Base-by-base conservation (phyloP, 2,888 invertebrate species). In the Coelopa pilipes region DNA sequence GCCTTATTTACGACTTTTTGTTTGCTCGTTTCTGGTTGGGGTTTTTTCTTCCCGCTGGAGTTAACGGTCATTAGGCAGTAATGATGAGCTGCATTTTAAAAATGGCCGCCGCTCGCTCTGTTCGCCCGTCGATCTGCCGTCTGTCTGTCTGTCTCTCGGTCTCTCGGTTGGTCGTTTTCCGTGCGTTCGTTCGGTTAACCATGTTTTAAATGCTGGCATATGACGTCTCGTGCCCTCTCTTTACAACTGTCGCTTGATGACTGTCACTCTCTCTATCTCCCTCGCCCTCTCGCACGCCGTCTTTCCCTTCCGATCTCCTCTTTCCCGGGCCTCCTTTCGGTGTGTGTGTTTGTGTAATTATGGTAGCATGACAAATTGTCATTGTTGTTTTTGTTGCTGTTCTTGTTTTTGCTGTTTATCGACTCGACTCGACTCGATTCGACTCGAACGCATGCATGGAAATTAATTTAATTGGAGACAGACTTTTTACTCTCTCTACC, bases 211-310 rank as follows among this genome's bases (percentile, higher is more conserved):
- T 68, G 73, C 17, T 34, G 21, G 50, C 49, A 34, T 63, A 47
- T 73, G 68, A 63, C 59, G 45, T 15, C 49, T 66, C 10, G 47
- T 72, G 34, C 24, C 19, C 24, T n/a, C 49, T 70, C 79, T 82
- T 82, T 82, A 82, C 76, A 79, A 80, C 79, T 78, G 79, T 70
- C 80, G 75, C 77, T 19, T 69, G 50, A 59, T 69, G 21, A 46
- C 59, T 57, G 45, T 57, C 69, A 50, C n/a, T 50, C 66, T n/a
- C 34, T 46, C n/a, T 7, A 46, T 17, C 17, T 17, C 47, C 46
- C 63, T 63, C 17, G 7, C 45, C 15, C n/a, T 34, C 34, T 62
- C 45, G 24, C 34, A n/a, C n/a, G 13, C 19, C 19, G 4, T 21
- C 24, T 21, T 21, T 12, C 13, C 34, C 34, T 12, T 2, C 34